Evolutionary conservation across 2,113 vertebrate genomes (phyloP).

Genomic region (Hystrix cristata): DNA sequence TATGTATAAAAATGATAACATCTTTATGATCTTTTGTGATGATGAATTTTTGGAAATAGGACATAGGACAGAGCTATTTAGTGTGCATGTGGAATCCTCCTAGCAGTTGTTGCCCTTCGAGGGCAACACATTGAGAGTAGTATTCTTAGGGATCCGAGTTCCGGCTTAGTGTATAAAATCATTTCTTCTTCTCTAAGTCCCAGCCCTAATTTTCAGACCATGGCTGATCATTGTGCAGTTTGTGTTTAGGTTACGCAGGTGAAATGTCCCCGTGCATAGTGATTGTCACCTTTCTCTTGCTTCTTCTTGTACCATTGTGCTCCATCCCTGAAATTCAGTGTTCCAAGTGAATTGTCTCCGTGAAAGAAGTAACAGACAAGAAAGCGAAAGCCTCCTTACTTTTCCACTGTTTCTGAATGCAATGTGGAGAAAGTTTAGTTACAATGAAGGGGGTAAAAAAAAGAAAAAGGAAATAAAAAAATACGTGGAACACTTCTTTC

Average conservation of each 20-base stretch:
- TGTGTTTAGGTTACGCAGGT: background rate
- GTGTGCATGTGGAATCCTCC: background rate
- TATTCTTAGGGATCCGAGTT: background rate
- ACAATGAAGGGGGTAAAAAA: background rate
- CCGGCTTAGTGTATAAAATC: background rate
- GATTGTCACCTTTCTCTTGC: background rate
- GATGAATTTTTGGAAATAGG: background rate
- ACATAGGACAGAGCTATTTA: background rate
- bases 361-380: background rate
- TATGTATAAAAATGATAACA: background rate
- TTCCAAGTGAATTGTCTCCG: background rate
- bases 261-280: background rate
- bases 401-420: background rate
- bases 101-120: background rate
- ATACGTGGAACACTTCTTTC: background rate
- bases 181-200: background rate
- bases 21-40: background rate
- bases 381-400: background rate
- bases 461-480: background rate
- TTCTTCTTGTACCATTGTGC: background rate
- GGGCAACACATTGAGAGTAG: background rate
- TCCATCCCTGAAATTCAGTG: background rate
- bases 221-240: background rate
- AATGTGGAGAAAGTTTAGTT: background rate
- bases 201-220: background rate